Conservation (phyloP, 2,113 vertebrate species). For the Sebastes schlegelii region DNA sequence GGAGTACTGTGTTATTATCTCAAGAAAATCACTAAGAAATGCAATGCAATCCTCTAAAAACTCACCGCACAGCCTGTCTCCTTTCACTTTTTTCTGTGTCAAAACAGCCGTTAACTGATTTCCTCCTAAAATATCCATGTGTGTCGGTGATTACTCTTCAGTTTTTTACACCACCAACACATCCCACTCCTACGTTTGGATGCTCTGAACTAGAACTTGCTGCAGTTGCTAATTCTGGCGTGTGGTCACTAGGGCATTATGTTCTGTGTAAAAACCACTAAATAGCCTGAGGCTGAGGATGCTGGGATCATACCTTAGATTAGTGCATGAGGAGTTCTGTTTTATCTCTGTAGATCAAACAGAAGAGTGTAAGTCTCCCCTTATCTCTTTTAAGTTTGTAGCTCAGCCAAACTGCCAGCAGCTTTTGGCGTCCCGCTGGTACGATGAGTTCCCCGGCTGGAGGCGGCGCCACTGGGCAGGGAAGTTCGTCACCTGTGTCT, state of each 20-base stretch:
- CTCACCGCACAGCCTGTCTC: neutral
- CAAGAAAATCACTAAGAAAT: neutral
- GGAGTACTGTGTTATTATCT: neutral
- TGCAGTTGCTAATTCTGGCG: conserved; percentile 36
- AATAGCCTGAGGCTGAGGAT: conserved; percentile 14
- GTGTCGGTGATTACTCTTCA: conserved; percentile 6
- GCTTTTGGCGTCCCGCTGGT: conserved; percentile 96
- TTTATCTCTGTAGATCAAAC: neutral
- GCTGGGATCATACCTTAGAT: neutral
- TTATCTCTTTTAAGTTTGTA: conserved; percentile 88
- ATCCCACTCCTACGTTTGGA: conserved; percentile 11
- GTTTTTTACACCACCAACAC: conserved; percentile 23
- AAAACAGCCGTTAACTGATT: conserved; percentile 8
- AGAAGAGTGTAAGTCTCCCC: neutral
- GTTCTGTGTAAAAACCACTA: conserved; percentile 7
- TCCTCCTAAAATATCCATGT: neutral
- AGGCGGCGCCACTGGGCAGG: conserved; percentile 96
- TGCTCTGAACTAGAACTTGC: conserved; percentile 18
- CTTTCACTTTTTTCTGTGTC: neutral
- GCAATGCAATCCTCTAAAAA: neutral
- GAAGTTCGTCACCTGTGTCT: conserved; percentile 95
- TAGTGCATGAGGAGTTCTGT: neutral
- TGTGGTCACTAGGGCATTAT: neutral
- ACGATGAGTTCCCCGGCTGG: conserved; percentile 98
- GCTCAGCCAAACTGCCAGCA: conserved; percentile 99